Conservation (phyloP, 2,113 vertebrate species). For the Telmatochromis brichardi region DNA sequence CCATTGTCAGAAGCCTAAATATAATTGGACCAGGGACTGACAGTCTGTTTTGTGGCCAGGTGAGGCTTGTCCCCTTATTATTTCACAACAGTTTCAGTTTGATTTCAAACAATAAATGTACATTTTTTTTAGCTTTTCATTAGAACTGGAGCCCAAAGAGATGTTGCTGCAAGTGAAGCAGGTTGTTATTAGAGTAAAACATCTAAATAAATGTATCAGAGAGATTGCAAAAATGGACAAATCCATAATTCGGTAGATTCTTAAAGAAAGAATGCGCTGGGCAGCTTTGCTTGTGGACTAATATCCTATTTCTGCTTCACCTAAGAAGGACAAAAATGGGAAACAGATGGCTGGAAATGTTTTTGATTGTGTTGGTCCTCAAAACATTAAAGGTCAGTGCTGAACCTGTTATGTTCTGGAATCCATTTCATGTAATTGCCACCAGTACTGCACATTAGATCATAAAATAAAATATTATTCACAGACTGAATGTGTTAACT, state of each 20-base stretch:
- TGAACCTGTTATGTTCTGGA: neutral
- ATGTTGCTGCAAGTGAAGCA: neutral
- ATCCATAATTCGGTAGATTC: neutral
- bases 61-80: neutral
- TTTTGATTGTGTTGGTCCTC: neutral
- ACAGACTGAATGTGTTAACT: neutral
- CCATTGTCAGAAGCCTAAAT: neutral
- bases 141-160: neutral
- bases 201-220: neutral
- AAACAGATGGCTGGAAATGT: neutral
- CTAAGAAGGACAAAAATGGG: neutral
- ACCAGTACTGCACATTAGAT: neutral
- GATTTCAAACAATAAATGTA: neutral
- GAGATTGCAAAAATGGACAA: neutral
- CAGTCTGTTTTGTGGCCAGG: neutral
- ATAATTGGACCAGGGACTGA: neutral
- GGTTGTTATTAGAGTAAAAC: rapidly evolving
- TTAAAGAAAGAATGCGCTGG: neutral
- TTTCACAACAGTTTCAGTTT: neutral
- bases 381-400: neutral
- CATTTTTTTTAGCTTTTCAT: neutral
- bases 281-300: neutral
- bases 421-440: neutral
- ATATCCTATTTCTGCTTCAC: neutral
- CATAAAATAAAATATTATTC: neutral